Conservation (phyloP, 2,113 vertebrate species). For the Neopipo cinnamomea region DNA sequence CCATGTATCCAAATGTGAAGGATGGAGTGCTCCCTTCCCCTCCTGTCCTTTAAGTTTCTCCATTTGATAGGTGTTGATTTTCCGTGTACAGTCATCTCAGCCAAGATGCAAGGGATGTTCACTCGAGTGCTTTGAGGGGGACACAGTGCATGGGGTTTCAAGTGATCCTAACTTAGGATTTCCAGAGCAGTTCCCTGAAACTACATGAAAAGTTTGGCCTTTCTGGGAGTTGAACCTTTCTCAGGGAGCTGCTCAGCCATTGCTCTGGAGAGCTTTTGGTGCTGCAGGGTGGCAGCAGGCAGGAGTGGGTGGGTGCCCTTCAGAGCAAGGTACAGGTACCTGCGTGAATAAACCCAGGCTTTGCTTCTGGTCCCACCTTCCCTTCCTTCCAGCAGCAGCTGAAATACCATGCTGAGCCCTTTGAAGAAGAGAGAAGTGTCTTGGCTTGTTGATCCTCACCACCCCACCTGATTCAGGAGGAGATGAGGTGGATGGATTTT, state of each 20-base stretch:
- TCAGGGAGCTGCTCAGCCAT: background rate
- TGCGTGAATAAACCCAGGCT: background rate
- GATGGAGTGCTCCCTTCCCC: constrained; percentile 49
- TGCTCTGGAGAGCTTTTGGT: background rate
- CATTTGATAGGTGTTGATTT: constrained; percentile 49
- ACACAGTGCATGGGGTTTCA: background rate
- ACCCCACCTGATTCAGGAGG: background rate
- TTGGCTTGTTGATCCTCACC: background rate
- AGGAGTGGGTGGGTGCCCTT: background rate
- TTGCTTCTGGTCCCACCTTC: background rate
- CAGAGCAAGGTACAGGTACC: background rate
- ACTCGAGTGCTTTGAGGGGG: constrained; percentile 22
- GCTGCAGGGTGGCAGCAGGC: background rate
- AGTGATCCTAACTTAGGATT: background rate
- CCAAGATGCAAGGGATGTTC: constrained; percentile 26
- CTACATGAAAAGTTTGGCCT: background rate
- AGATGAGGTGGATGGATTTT: background rate
- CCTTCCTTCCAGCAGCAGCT: background rate
- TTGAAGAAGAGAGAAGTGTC: constrained; percentile 8
- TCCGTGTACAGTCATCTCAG: constrained; percentile 57
- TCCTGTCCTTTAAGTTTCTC: constrained; percentile 37
- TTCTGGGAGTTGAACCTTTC: background rate
- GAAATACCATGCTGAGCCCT: background rate
- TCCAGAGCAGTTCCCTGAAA: constrained; percentile 30
- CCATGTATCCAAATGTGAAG: constrained; percentile 46